These are phyloP conservation scores for Gonocerus acuteangulatus DNA, from an alignment of 2,888 invertebrate species.

Conservation along the genomic window DNA sequence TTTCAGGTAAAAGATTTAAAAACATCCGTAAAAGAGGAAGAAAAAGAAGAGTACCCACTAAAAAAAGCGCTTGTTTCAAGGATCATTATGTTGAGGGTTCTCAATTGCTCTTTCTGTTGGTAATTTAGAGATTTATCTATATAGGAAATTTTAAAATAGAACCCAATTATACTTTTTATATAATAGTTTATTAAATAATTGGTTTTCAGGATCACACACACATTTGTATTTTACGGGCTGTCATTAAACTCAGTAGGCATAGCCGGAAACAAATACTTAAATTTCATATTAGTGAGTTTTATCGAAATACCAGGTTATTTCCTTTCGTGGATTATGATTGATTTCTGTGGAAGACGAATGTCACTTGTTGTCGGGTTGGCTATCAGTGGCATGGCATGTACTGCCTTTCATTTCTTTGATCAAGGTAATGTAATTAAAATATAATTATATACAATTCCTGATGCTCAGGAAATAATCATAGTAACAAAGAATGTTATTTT, in stretches of 20 bases:
- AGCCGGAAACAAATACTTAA: slow-evolving; percentile 66
- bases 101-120: slow-evolving; percentile 71
- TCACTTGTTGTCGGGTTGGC: slow-evolving; percentile 35
- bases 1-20: not conserved
- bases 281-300: slow-evolving; percentile 54
- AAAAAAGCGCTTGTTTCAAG: slow-evolving; percentile 49
- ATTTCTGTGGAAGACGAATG: slow-evolving; percentile 33
- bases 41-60: slow-evolving; percentile 28
- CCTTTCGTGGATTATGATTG: slow-evolving; percentile 37
- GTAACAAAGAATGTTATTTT: no score
- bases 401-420: slow-evolving; percentile 43
- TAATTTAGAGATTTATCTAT: slow-evolving; percentile 5
- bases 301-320: slow-evolving; percentile 40
- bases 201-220: slow-evolving; percentile 53
- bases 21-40: not conserved
- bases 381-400: slow-evolving; percentile 44
- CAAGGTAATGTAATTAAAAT: slow-evolving; percentile 15
- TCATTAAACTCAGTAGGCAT: slow-evolving; percentile 69
- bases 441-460: no score
- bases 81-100: slow-evolving; percentile 50
- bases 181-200: not conserved
- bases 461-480: no score
- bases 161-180: not conserved
- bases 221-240: slow-evolving; percentile 71
- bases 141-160: not conserved